A percentile compares a stretch with the other conserved stretches of the same genome.
Conservation (phyloP, 2,888 invertebrate genomes). For the Dryadula phaetusa region DNA sequence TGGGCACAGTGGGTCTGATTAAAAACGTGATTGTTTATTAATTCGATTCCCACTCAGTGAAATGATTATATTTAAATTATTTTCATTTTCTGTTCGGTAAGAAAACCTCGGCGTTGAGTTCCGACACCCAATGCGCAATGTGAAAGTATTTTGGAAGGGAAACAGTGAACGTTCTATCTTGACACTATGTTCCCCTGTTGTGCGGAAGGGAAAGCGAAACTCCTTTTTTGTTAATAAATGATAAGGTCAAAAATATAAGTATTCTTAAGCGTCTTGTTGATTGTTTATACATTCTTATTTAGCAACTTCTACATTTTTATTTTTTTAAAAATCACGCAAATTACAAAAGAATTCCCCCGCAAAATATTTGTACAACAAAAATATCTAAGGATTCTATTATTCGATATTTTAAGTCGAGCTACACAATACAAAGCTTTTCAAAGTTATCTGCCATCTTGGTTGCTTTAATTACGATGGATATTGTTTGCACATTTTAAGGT, state of each 20-base stretch:
- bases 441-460: slow-evolving; percentile 23
- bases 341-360: slow-evolving; percentile 1
- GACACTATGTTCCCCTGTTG: too few relatives aligned
- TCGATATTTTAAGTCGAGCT: slow-evolving; percentile 26
- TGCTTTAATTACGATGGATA: slow-evolving; percentile 7
- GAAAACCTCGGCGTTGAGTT: too few relatives aligned
- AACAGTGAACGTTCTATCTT: too few relatives aligned
- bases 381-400: slow-evolving; percentile 31
- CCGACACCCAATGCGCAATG: too few relatives aligned
- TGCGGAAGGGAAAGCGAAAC: too few relatives aligned
- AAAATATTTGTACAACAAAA: slow-evolving; percentile 26
- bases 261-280: not conserved
- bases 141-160: too few relatives aligned
- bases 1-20: too few relatives aligned
- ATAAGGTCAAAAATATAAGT: not conserved
- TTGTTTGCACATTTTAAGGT: slow-evolving; percentile 9
- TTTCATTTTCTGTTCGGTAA: too few relatives aligned
- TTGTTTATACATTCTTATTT: not conserved
- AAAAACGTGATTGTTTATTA: too few relatives aligned
- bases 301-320: not conserved
- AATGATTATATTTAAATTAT: too few relatives aligned
- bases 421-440: slow-evolving; percentile 26
- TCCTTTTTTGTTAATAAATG: too few relatives aligned
- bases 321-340: not conserved
- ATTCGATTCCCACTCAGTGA: too few relatives aligned